Conservation (phyloP, 2,113 vertebrate species). For the Trematocara macrostoma region DNA sequence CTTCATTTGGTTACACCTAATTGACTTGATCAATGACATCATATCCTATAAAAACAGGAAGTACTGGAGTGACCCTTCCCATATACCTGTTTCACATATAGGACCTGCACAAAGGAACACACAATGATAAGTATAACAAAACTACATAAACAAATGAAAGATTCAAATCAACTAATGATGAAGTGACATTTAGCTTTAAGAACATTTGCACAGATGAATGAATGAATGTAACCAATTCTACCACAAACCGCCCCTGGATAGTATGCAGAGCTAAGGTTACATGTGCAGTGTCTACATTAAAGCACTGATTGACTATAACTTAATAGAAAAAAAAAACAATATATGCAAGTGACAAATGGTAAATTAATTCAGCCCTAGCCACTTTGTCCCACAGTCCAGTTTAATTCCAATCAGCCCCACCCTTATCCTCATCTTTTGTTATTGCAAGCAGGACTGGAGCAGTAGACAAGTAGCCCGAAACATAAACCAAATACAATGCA, state of each 20-base stretch:
- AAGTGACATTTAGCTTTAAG: background rate
- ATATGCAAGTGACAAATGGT: background rate
- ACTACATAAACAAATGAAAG: background rate
- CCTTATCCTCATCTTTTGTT: background rate
- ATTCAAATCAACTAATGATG: background rate
- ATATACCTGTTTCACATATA: background rate
- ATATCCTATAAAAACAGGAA: background rate
- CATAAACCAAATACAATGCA: background rate
- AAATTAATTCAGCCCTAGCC: background rate
- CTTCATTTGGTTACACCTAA: background rate
- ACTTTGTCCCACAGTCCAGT: background rate
- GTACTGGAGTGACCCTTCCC: background rate
- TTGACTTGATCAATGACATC: background rate
- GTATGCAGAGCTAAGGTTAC: background rate
- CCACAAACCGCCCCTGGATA: background rate
- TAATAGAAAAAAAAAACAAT: background rate
- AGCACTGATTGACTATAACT: background rate
- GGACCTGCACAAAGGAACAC: background rate
- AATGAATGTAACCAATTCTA: background rate
- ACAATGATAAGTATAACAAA: background rate
- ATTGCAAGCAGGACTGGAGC: background rate
- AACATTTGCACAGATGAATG: background rate
- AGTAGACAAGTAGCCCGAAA: background rate
- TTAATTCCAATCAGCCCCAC: background rate
- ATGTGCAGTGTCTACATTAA: background rate